These are phyloP conservation scores for Simalia tracyae DNA, from an alignment of 2,797 vertebrate genomes.

Conservation along the genomic window DNA sequence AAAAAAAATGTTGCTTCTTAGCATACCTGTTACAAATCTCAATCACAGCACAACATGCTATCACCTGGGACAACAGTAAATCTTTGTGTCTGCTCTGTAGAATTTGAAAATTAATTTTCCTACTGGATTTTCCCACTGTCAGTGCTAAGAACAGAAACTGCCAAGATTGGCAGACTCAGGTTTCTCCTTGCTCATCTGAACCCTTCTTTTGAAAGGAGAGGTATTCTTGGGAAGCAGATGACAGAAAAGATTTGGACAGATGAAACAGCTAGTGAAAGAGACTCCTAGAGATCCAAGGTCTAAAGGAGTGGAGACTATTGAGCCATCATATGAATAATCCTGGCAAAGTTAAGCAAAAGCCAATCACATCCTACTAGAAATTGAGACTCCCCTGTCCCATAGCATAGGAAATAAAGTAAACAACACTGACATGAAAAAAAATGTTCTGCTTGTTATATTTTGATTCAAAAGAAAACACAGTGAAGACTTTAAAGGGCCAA, in stretches of 20 bases:
- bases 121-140: conserved; percentile 10
- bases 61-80: not conserved
- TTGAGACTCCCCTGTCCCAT: not conserved
- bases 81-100: not conserved
- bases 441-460: not conserved
- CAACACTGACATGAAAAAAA: not conserved
- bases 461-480: not conserved
- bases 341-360: conserved; percentile 17
- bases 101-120: conserved; percentile 2
- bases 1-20: not conserved
- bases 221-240: conserved; percentile 16
- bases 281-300: not conserved
- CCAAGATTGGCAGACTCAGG: conserved; percentile 3
- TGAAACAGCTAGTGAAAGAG: not conserved
- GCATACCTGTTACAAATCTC: not conserved
- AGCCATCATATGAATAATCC: not conserved
- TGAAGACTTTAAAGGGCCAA: not conserved
- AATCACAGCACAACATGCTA: not conserved
- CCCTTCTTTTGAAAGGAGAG: conserved; percentile 14
- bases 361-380: not conserved
- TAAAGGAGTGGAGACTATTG: not conserved
- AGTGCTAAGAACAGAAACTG: not conserved
- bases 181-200: not conserved
- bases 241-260: not conserved
- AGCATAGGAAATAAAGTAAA: not conserved